Evolutionary conservation across 2,888 invertebrate genomes (phyloP), one percentile per base, ranked within the genome.

Genomic region (Stomorhina lunata): DNA sequence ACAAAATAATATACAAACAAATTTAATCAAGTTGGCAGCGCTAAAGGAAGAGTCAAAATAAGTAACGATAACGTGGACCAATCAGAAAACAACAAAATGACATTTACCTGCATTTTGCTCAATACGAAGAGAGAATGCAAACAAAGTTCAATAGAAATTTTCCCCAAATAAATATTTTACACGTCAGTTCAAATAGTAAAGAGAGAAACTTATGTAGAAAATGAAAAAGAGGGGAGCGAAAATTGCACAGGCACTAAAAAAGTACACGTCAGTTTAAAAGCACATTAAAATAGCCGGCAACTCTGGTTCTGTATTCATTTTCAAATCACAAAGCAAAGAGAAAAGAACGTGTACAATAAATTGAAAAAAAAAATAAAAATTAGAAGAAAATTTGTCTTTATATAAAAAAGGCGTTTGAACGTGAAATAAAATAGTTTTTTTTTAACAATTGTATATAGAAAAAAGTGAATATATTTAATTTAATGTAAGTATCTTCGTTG

Each of bases 241-340:
- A 15, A 9, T 53, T 17, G 15, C 15, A 45, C 17, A 57, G 7
- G 4, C 12, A 12, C 1, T 37, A 9, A 61, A 83, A 80, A 80
- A 65, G 69, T 71, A 69, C 80, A 80, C 80, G 80, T 80, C 80
- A 80, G 76, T 80, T 85, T 85, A 81, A 75, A 84, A 85, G 83
- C 83, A 79, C 79, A 86, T 87, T 88, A 90, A 89, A 90, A 89
- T 89, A 88, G 87, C 88, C 87, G 85, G 86, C 84, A 83, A 85
- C 77, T 17, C 84, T 87, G 87, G 86, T 87, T 86, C 83, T 84
- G 68, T 34, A 86, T 86, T 89, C 90, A 91, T 88, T 91, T 90
- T 86, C 84, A 87, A 87, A 86, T 87, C 84, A 88, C 81, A 88
- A 85, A 86, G 83, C 88, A 87, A 86, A 88, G 86, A 87, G 87